Base-by-base conservation (phyloP, 1,140 invertebrate species). In the Phortica variegata region DNA sequence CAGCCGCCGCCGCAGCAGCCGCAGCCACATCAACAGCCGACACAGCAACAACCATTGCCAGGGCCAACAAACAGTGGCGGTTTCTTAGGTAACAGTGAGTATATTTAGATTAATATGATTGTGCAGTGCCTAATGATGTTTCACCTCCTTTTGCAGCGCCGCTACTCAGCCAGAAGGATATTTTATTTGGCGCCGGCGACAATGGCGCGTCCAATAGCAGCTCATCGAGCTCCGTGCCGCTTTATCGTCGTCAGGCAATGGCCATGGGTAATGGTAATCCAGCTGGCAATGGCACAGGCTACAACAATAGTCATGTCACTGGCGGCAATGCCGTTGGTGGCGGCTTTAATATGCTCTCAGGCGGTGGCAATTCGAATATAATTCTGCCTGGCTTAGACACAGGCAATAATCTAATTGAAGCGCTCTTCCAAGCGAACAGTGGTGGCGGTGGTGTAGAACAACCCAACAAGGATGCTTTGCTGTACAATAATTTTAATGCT, bases 221-320 rank as follows among this genome's bases (percentile, higher is more conserved):
- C 20, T 33, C 46, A 6, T 40, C 46, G 3, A 62, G 38, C 34
- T 79, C 77, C 4, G 73, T 79, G 41, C 80, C 80, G 1, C 56
- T 81, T 13, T 81, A 81, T 48, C 65, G 77, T 12, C 63, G 79
- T 4, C 79, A 81, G 53, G 71, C 74, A 10, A 52, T 68, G 45
- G 29, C 69, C 9, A 65, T 49, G 43, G 46, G 56, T 23, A 76
- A 56, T 49, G 75, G 52, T 47, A 73, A 47, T 62, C 66, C 41
- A 53, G 59, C 9, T n/a, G 60, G 65, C 12, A 63, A 60, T 4
- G 71, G 65, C 38, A 61, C 63, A 5, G 69, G 63, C 52, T 68
- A 50, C 52, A 66, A 57, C 59, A 62, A 54, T 38, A 72, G 56
- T 61, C 58, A 1, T 59, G 66, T 3, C 40, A 38, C 9, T 8